Percentiles rank a stretch among this genome's conserved stretches.
Conservation (phyloP, 2,797 vertebrate species). For the Macrochelys suwanniensis region DNA sequence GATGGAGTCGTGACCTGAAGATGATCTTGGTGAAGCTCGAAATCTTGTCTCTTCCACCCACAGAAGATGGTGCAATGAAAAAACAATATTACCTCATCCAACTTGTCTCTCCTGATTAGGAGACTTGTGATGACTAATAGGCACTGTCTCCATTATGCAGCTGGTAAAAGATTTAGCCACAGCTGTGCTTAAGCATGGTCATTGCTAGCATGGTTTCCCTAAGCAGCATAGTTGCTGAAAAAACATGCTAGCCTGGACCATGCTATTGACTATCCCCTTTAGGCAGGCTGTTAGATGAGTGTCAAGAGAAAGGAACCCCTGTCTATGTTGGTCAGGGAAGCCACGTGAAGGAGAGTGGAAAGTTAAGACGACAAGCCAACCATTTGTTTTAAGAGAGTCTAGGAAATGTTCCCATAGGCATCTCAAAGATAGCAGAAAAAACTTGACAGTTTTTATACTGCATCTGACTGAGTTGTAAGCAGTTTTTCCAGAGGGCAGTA, state of each 20-base stretch:
- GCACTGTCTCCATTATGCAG: not conserved
- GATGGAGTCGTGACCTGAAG: not conserved
- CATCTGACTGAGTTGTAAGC: not conserved
- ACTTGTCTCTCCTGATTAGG: not conserved
- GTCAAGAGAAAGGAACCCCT: not conserved
- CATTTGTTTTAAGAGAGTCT: not conserved
- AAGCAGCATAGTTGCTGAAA: not conserved
- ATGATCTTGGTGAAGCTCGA: not conserved
- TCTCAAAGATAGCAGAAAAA: not conserved
- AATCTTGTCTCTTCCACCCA: not conserved
- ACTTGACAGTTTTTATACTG: not conserved
- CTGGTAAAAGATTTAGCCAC: not conserved
- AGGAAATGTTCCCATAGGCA: not conserved
- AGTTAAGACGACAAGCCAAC: not conserved
- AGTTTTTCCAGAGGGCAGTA: not conserved
- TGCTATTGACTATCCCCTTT: not conserved
- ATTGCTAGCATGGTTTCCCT: not conserved
- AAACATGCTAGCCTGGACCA: no score
- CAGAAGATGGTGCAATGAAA: not conserved
- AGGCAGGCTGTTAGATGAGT: not conserved
- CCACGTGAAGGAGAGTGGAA: not conserved
- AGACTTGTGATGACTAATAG: not conserved
- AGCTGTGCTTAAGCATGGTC: not conserved
- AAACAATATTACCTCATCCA: not conserved
- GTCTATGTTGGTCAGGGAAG: not conserved